Percentiles rank a stretch among this genome's conserved stretches.
phyloP scores from a whole-genome alignment of 1,140 invertebrate genomes.

The Cyrtorhinus lividipennis region DNA sequence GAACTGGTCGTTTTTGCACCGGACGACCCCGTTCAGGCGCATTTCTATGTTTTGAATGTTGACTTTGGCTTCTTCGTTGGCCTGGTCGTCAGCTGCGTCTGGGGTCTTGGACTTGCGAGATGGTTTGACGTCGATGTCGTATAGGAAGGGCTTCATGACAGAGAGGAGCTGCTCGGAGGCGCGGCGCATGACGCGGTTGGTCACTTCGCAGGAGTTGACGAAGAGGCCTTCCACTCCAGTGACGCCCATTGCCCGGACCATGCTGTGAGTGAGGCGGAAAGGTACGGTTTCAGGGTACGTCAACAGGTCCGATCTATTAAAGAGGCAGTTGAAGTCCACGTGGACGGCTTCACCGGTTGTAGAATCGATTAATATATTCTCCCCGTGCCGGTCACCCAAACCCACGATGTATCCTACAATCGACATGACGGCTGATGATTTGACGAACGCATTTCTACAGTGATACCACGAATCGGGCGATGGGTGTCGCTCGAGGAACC shows the following conservation, averaged over 20 bases:
- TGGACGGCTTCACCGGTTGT: constrained; percentile 86
- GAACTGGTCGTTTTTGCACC: constrained; percentile 26
- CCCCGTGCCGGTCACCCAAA: constrained; percentile 92
- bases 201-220: constrained; percentile 78
- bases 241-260: constrained; percentile 90
- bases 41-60: constrained; percentile 71
- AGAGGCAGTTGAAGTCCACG: constrained; percentile 96
- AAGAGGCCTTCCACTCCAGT: constrained; percentile 82
- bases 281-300: constrained; percentile 87
- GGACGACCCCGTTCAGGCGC: constrained; percentile 66
- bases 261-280: constrained; percentile 92
- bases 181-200: constrained; percentile 64
- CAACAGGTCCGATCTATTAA: constrained; percentile 73
- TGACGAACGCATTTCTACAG: constrained; percentile 59
- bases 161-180: constrained; percentile 77
- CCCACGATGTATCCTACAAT: constrained; percentile 94
- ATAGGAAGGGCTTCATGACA: constrained; percentile 85
- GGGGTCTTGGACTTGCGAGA: constrained; percentile 33
- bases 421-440: constrained; percentile 91
- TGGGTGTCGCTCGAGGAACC: constrained; percentile 76
- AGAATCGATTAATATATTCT: constrained; percentile 91
- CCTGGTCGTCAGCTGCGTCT: constrained; percentile 40
- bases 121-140: constrained; percentile 84
- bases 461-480: constrained; percentile 76
- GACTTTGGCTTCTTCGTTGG: constrained; percentile 44